Evolutionary conservation across 2,888 invertebrate genomes (phyloP).

Genomic region (Trachelus stipa): DNA sequence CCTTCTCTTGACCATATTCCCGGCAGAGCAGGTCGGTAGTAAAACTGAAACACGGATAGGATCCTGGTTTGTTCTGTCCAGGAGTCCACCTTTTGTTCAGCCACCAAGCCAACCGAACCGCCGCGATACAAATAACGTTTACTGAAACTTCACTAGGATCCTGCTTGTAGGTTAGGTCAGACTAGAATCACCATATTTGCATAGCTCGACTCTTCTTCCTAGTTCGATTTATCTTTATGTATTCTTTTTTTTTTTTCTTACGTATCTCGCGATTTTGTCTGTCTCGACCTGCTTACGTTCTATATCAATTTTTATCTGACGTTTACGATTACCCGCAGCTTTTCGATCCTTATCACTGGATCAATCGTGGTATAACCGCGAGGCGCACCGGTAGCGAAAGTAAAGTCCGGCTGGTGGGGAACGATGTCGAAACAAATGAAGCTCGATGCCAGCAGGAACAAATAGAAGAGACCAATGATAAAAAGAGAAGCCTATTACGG

Average conservation of each 20-base stretch:
- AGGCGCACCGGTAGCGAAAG: neutral
- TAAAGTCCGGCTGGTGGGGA: neutral
- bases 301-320: neutral
- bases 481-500: constrained; percentile 11
- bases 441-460: constrained; percentile 7
- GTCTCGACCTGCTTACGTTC: neutral
- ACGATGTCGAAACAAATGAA: constrained; percentile 21
- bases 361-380: neutral
- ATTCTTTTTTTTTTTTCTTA: neutral
- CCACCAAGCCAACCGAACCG: constrained; percentile 3
- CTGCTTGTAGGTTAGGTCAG: neutral
- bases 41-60: constrained; percentile 23
- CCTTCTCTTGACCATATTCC: constrained; percentile 27
- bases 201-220: neutral
- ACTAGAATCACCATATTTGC: neutral
- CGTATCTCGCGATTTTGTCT: neutral
- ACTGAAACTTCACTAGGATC: neutral
- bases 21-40: constrained; percentile 24
- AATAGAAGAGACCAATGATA: constrained; percentile 3
- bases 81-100: constrained; percentile 32
- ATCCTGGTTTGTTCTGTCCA: constrained; percentile 31
- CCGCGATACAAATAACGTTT: neutral
- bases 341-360: neutral
- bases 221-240: neutral
- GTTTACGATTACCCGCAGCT: neutral